Evolutionary conservation across 1,140 invertebrate species (phyloP).

Genomic region (Radopholus similis): DNA sequence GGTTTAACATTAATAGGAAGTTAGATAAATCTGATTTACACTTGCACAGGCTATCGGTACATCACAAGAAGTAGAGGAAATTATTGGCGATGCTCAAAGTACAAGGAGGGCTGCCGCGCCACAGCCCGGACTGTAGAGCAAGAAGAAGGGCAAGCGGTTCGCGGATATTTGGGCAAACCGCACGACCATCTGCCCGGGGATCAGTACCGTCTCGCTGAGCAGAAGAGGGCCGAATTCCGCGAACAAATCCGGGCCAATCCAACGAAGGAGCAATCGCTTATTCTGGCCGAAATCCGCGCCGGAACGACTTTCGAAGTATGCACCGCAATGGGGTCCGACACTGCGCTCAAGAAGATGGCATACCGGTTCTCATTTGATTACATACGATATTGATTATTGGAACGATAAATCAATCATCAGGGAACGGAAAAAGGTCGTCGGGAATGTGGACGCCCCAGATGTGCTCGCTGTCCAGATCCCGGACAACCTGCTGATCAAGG

Average conservation of each 20-base stretch:
- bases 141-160: background rate
- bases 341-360: no score
- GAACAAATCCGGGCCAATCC: background rate
- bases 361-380: background rate
- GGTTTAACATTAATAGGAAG: background rate
- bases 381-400: no score
- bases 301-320: no score
- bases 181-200: background rate
- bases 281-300: background rate
- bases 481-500: background rate
- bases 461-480: background rate
- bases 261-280: background rate
- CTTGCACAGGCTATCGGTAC: background rate
- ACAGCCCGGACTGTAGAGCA: background rate
- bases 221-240: background rate
- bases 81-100: background rate
- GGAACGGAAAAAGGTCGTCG: constrained; percentile 1
- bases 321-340: no score
- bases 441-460: background rate
- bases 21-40: background rate
- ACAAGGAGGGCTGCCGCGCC: background rate
- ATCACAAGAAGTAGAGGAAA: background rate
- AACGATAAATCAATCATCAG: background rate
- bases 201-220: background rate
- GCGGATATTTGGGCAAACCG: background rate